A percentile compares a stretch with the other conserved stretches of the same genome.
Conservation (phyloP, 2,797 vertebrate species). For the Miichthys miiuy region DNA sequence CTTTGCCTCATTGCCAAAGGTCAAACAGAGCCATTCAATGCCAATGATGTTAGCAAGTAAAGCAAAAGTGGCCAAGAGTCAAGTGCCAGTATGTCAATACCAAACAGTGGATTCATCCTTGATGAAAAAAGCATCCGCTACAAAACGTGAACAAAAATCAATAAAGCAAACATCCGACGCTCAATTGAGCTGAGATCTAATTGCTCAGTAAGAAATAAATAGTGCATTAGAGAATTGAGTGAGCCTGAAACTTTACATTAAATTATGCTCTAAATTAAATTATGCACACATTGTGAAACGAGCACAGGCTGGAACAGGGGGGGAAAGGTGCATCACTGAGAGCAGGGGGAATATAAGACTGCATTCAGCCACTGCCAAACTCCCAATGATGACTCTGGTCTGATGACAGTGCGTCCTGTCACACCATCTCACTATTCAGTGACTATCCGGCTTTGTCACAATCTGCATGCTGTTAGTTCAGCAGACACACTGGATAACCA, state of each 20-base stretch:
- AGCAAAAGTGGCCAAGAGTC: constrained; percentile 41
- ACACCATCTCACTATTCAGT: constrained; percentile 71
- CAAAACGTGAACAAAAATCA: constrained; percentile 61
- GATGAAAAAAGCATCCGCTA: constrained; percentile 61
- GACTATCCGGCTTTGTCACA: constrained; percentile 55
- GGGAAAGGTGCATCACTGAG: constrained; percentile 25
- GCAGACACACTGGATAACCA: constrained; percentile 28
- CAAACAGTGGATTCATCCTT: constrained; percentile 49
- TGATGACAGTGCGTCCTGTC: constrained; percentile 74
- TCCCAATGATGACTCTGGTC: constrained; percentile 60
- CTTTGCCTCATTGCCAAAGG: constrained; percentile 64
- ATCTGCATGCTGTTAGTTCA: constrained; percentile 41
- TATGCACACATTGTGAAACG: constrained; percentile 63
- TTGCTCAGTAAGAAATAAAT: constrained; percentile 67
- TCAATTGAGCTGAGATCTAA: constrained; percentile 62
- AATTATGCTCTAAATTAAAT: constrained; percentile 69
- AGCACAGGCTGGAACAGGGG: constrained; percentile 18
- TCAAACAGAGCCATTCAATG: constrained; percentile 53
- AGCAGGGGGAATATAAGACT: constrained; percentile 45
- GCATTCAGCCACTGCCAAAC: constrained; percentile 74
- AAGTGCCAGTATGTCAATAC: constrained; percentile 54
- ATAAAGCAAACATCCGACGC: constrained; percentile 73
- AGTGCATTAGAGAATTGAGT: constrained; percentile 69
- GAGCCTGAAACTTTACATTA: constrained; percentile 68
- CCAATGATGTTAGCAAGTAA: constrained; percentile 49